Evolutionary conservation across 2,888 invertebrate genomes (phyloP).

Genomic region (Perizoma affinitatum): DNA sequence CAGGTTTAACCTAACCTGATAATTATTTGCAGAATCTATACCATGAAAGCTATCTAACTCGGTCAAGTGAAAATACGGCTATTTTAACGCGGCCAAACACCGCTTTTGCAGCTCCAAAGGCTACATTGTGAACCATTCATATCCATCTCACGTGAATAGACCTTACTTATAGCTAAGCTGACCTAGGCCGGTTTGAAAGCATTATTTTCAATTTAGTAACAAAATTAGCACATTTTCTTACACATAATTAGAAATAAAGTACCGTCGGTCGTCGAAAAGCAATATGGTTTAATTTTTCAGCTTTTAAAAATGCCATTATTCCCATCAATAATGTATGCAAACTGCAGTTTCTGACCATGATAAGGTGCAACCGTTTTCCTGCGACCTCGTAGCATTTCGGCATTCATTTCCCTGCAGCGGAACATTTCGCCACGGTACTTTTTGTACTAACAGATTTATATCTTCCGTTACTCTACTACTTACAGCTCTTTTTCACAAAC

Average conservation of each 20-base stretch:
- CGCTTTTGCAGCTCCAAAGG: conserved; percentile 32
- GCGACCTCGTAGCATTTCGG: conserved; percentile 51
- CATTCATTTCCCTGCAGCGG: conserved; percentile 40
- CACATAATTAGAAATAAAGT: no score
- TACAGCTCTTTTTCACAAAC: conserved; percentile 43
- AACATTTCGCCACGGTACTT: conserved; percentile 48
- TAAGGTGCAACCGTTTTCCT: conserved; percentile 45
- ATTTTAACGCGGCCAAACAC: conserved; percentile 31
- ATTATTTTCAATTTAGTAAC: conserved; percentile 1
- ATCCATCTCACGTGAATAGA: conserved; percentile 31
- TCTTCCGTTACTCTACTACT: conserved; percentile 53
- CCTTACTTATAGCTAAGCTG: conserved; percentile 6
- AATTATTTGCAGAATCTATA: not conserved
- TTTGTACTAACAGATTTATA: conserved; percentile 60
- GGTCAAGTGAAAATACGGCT: conserved; percentile 27
- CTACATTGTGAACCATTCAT: conserved; percentile 22
- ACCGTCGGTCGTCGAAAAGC: no score
- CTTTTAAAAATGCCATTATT: conserved; percentile 25
- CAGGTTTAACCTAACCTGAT: no score
- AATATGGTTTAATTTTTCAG: no score
- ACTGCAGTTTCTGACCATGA: conserved; percentile 40
- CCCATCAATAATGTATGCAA: conserved; percentile 49
- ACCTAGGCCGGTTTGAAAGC: conserved; percentile 18
- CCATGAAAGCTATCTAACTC: conserved; percentile 27
- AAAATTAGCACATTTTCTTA: no score